Percentiles rank a stretch among this genome's conserved stretches.
Conservation (phyloP, 2,888 invertebrate species). For the Ecdyonurus torrentis region DNA sequence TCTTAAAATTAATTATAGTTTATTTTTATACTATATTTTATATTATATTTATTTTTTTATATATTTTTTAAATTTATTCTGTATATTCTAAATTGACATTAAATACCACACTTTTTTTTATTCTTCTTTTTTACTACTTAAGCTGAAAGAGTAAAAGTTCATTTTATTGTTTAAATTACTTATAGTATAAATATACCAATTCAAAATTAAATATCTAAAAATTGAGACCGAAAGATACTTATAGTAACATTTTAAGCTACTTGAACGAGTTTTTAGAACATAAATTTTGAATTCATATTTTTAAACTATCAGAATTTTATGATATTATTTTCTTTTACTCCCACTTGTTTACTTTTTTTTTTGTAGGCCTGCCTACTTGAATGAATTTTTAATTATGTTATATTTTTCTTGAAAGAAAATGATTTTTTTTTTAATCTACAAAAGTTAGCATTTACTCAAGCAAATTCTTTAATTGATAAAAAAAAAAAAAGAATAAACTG, state of each 20-base stretch:
- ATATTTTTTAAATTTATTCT: background rate
- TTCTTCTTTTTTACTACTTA: no score
- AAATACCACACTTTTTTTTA: background rate
- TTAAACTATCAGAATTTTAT: background rate
- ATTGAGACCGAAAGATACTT: no score
- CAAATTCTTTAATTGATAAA: no score
- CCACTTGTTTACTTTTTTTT: background rate
- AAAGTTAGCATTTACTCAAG: no score
- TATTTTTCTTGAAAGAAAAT: no score
- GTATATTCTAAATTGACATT: background rate
- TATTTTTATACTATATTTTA: background rate
- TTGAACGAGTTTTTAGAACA: background rate
- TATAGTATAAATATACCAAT: background rate
- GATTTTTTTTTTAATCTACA: no score
- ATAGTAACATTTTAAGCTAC: background rate
- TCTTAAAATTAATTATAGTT: background rate
- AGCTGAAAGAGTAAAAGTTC: background rate
- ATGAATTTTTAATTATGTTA: no score
- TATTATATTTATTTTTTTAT: background rate
- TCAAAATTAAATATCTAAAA: no score
- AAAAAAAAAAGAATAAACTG: no score
- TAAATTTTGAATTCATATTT: background rate
- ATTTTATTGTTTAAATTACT: background rate
- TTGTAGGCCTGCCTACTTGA: constrained; percentile 1
- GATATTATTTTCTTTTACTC: background rate